Base-by-base conservation (phyloP, 1,140 invertebrate species). In the Drosophila chauvacae region DNA sequence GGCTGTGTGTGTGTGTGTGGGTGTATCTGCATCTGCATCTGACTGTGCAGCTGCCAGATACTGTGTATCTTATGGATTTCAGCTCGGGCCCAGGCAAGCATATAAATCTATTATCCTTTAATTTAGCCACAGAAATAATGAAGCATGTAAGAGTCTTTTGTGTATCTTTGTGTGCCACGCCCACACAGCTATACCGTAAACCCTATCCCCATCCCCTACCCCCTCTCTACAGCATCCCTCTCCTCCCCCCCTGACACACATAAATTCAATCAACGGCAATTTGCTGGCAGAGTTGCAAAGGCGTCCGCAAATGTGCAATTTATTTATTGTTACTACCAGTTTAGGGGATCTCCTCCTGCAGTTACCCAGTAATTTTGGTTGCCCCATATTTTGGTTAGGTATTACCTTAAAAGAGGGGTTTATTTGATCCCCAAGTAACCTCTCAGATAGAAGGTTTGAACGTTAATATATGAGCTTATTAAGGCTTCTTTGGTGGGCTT, bases 61-160 rank as follows among this genome's bases (percentile, higher is more conserved):
- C 39, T 55, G 61, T 66, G 76, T 73, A 86, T 79, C 77, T 79
- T 72, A 61, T 53, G 85, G 71, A 82, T 86, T 86, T 79, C 57
- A 59, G 79, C 50, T 56, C 4, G 20, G 47, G 82, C 53, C 48
- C 70, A 79, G 65, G 70, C 83, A 76, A 69, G 75, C 80, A 83
- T 69, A 80, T 73, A 90, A 88, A 88, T 84, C 84, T 88, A 88
- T 88, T 88, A 90, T 88, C 85, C 74, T 88, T 88, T 88, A 90
- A 88, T 88, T 88, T 85, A 88, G 81, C 80, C 69, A 50, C 65
- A 77, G 73, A 84, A 68, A 80, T 87, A 88, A 87, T 87, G 85
- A 87, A 87, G 84, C 77, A 84, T 88, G 79, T 60, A 62, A 70
- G 70, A 88, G 83, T 48, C 56, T 58, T 65, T 59, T 63, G 51